Percentiles rank a stretch among this genome's conserved stretches.
These are phyloP conservation scores for Temnothorax nylanderi DNA, from an alignment of 1,140 invertebrate species.

Conservation along the genomic window DNA sequence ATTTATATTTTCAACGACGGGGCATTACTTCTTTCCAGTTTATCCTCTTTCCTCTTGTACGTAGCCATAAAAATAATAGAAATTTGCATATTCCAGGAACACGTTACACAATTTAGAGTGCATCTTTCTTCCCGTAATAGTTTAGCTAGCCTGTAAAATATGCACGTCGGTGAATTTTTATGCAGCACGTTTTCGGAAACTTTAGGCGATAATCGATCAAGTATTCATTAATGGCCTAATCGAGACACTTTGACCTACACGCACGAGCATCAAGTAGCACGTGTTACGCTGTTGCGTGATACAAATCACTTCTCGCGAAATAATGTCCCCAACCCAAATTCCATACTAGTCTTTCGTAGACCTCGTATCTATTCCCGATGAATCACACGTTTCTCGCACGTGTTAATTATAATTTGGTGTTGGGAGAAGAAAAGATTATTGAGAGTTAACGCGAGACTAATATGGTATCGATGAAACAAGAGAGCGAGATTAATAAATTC, in stretches of 20 bases:
- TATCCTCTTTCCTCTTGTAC: background rate
- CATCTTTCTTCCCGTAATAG: background rate
- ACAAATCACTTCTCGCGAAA: constrained; percentile 21
- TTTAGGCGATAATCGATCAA: background rate
- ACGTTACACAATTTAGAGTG: background rate
- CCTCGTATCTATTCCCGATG: constrained; percentile 8
- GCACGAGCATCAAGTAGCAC: background rate
- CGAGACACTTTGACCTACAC: background rate
- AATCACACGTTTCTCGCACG: background rate
- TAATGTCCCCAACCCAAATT: constrained; percentile 32
- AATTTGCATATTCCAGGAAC: background rate
- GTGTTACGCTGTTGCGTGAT: background rate
- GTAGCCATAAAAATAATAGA: background rate
- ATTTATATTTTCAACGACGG: constrained; percentile 78
- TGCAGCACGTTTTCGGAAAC: background rate
- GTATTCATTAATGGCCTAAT: background rate
- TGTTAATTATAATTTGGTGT: background rate
- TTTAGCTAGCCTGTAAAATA: background rate
- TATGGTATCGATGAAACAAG: background rate
- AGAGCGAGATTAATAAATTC: background rate
- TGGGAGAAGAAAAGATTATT: background rate
- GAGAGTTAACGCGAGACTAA: background rate
- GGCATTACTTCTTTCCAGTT: background rate
- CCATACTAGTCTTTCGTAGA: constrained; percentile 19
- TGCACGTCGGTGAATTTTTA: background rate